Base-by-base conservation (phyloP, 1,140 invertebrate species). In the Sycophaga agraensis region DNA sequence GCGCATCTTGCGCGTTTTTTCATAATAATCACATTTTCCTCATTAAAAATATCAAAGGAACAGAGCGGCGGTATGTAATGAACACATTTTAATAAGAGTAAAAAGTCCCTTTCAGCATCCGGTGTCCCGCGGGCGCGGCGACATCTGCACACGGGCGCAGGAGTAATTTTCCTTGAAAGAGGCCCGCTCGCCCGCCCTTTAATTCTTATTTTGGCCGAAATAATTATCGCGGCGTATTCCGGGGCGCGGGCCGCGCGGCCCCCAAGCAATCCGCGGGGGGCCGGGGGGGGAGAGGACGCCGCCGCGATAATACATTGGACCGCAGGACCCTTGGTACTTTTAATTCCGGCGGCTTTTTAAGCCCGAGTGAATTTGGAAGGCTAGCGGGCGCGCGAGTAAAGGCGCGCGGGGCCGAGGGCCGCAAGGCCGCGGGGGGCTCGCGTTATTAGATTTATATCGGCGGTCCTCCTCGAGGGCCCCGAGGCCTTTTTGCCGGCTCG, bases 381-480 rank as follows among this genome's bases (percentile, higher is more conserved):
- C 43, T 59, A 53, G 46, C 31, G 16, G 16, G 21, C 24, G 46
- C 35, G 17, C 12, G 3, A 2, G 24, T 17, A 8, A 31, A 26
- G 11, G 26, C 7, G 26, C n/a, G 4, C 12, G n/a, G 8, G 46
- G n/a, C 4, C 7, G 21, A 21, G 43, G 21, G 19, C 24, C 1
- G 43, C 8, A n/a, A 21, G 48, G 0, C 9, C 9, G 14, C 4
- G 26, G n/a, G 2, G 26, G n/a, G 22, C 40, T 31, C 4, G 26
- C 64, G 66, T 72, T 70, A 72, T 73, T 74, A 71, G 71, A 76
- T 76, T 74, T 76, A 76, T 70, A 70, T 69, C 69, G 48, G 49
- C 49, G 26, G 17, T 42, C 28, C 28, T 53, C 53, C 34, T 31
- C 40, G 40, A 35, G 42, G 9, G 60, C 68, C 66, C 68, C n/a